A percentile compares a stretch with the other conserved stretches of the same genome.
Conservation (phyloP, 2,888 invertebrate species). For the Lamellibrachia satsuma region DNA sequence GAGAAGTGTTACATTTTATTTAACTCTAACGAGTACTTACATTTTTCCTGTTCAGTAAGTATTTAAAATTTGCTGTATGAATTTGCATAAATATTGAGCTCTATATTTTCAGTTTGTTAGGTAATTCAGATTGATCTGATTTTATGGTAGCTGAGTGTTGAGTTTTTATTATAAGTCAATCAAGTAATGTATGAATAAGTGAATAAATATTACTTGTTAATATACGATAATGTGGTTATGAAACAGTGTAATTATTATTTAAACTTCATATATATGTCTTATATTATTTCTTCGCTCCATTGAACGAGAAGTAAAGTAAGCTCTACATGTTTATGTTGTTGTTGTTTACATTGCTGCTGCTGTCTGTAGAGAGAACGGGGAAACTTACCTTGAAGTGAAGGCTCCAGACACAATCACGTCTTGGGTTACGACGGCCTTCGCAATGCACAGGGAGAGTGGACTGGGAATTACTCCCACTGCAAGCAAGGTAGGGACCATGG, state of each 20-base stretch:
- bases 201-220: not conserved
- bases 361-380: conserved; percentile 66
- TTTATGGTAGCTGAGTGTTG: not conserved
- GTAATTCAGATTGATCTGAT: not conserved
- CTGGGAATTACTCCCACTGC: conserved; percentile 74
- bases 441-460: conserved; percentile 79
- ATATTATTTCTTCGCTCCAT: not conserved
- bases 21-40: not conserved
- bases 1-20: not conserved
- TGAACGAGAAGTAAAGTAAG: not conserved
- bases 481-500: not conserved
- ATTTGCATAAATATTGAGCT: not conserved
- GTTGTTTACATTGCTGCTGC: not conserved
- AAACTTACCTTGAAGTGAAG: conserved; percentile 70
- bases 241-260: not conserved
- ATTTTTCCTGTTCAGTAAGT: not conserved
- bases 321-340: not conserved
- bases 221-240: not conserved
- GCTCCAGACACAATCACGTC: conserved; percentile 86
- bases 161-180: not conserved
- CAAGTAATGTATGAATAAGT: not conserved
- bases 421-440: conserved; percentile 85
- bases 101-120: not conserved
- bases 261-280: not conserved
- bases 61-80: not conserved